Evolutionary conservation across 2,888 invertebrate genomes (phyloP).

Genomic region (Sesamia inferens): DNA sequence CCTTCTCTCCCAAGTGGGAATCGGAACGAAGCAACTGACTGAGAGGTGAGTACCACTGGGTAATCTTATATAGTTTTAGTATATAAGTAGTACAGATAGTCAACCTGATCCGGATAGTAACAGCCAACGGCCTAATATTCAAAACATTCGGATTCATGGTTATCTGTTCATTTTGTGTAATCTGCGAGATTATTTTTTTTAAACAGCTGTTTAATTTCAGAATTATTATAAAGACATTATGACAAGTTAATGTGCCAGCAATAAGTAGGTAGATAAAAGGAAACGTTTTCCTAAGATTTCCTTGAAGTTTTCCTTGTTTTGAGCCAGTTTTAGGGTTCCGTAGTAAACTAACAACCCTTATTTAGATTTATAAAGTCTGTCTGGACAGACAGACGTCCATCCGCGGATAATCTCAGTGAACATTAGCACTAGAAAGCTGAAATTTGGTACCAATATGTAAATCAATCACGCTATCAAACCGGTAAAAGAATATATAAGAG

Average conservation of each 20-base stretch:
- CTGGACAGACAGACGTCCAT: no score
- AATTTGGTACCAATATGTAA: no score
- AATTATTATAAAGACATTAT: neutral
- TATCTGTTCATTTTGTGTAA: no score
- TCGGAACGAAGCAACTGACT: constrained; percentile 78
- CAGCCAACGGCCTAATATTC: neutral
- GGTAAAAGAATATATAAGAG: no score
- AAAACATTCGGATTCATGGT: neutral
- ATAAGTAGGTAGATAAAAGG: neutral
- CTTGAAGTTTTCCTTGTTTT: neutral
- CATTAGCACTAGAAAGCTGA: no score
- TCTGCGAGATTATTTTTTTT: neutral
- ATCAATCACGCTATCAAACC: no score
- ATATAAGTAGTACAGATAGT: neutral
- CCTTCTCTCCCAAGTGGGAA: constrained; percentile 80
- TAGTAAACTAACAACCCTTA: no score
- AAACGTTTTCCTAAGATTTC: no score
- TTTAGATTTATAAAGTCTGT: no score
- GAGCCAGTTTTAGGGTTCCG: neutral
- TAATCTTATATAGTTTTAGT: neutral
- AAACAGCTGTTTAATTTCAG: neutral
- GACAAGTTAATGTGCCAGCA: neutral
- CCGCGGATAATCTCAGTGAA: no score
- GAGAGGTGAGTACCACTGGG: constrained; percentile 78
- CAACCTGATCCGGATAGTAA: neutral